Base-by-base conservation (phyloP, 64 coral and sea anemone genomes). In the Porites lutea region DNA sequence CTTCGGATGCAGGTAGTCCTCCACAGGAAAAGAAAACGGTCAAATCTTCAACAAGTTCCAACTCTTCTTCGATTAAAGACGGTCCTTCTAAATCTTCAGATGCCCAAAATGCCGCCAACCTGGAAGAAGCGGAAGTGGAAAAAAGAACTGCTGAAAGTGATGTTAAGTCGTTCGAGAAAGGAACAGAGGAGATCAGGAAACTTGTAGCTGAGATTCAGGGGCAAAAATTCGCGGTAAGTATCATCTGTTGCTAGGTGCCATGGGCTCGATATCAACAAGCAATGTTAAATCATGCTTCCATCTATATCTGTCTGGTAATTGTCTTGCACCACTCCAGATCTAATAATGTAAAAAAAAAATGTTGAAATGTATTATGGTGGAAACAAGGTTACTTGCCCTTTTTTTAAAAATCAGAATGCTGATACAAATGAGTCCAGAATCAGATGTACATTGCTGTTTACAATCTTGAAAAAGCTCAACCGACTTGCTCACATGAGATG, bases 381-480 rank as follows among this genome's bases (percentile, higher is more conserved):
- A 37, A 37, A 37, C 27, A 37, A 37, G 60, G 13, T 87, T 48
- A 65, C 15, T 61, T 82, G 75, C 52, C 65, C 3, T 52, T 37
- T 37, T 37, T 37, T 37, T 0, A 37, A 37, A 37, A 37, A 80
- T 43, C 60, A 98, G 97, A 68, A 78, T 86, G 76, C 88, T 65
- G 88, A 96, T 57, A 82, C 91, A 60, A 83, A 55, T 87, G 91
- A 93, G 73, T 72, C 80, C 44, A 79, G 90, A 49, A 93, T 98
- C 37, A 91, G 91, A n/a, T 95, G 93, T 21, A 93, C 94, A 0
- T 47, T 98, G 55, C 83, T 95, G 15, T 98, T 98, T 89, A 80
- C 93, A 70, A 91, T 95, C 73, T 55, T 98, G 18, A 95, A 98
- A 80, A 96, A 95, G 72, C 88, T 95, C 48, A 98, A 98, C 62